A percentile compares a stretch with the other conserved stretches of the same genome.
Conservation (phyloP, 2,888 invertebrate species). For the Gibbula magus region DNA sequence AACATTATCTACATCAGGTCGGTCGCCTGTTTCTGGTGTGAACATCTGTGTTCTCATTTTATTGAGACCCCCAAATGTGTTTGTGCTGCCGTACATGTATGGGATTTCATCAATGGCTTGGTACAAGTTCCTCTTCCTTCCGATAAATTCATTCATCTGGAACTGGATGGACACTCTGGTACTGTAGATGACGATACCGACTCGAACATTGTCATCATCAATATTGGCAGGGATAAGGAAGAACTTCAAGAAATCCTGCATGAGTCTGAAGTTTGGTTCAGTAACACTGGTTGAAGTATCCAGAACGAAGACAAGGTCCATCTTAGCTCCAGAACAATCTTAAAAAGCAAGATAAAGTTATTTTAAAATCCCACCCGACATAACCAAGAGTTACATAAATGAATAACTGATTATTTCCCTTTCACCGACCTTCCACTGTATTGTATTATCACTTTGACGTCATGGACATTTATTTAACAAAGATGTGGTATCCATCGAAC, state of each 20-base stretch:
- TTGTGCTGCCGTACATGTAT: slow-evolving; percentile 66
- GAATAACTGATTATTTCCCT: too few relatives aligned
- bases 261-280: slow-evolving; percentile 64
- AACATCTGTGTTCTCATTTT: slow-evolving; percentile 63
- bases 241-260: slow-evolving; percentile 66
- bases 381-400: too few relatives aligned
- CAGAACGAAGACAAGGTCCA: slow-evolving; percentile 69
- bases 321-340: slow-evolving; percentile 53
- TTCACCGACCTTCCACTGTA: too few relatives aligned
- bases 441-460: too few relatives aligned
- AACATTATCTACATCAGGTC: slow-evolving; percentile 64
- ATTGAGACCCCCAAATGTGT: slow-evolving; percentile 66
- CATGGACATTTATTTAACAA: too few relatives aligned
- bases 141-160: slow-evolving; percentile 57
- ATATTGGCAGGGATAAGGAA: slow-evolving; percentile 60
- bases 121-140: slow-evolving; percentile 51
- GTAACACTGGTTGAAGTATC: slow-evolving; percentile 73
- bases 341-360: background rate
- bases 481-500: too few relatives aligned
- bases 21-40: slow-evolving; percentile 60
- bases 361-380: too few relatives aligned
- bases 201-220: slow-evolving; percentile 59
- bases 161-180: slow-evolving; percentile 63
- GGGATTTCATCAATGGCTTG: slow-evolving; percentile 63
- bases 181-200: slow-evolving; percentile 66